Evolutionary conservation across 2,888 invertebrate species (phyloP).

Genomic region (Mythimna impura): DNA sequence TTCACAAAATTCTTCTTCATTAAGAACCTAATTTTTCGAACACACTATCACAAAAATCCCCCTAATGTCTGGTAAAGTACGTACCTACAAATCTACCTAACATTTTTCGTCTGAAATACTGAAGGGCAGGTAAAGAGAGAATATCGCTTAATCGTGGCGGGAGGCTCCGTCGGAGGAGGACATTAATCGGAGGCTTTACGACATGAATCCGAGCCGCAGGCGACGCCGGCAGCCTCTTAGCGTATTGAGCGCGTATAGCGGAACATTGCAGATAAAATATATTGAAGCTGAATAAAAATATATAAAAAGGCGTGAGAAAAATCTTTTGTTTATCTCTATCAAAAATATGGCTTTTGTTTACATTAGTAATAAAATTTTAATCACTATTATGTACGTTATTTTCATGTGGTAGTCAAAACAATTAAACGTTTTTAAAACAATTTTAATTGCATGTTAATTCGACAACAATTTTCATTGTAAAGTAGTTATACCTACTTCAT

Average conservation of each 20-base stretch:
- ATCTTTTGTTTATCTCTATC: background rate
- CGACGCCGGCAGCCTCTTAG: slow-evolving; percentile 70
- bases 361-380: slow-evolving; percentile 6
- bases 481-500: slow-evolving; percentile 19
- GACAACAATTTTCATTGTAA: slow-evolving; percentile 33
- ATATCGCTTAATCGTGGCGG: slow-evolving; percentile 86
- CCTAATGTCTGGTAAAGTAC: slow-evolving; percentile 58
- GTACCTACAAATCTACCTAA: slow-evolving; percentile 31
- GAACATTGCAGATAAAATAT: slow-evolving; percentile 67
- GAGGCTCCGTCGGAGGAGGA: slow-evolving; percentile 77
- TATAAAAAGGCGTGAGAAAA: slow-evolving; percentile 8
- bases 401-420: slow-evolving; percentile 21
- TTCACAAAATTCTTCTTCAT: slow-evolving; percentile 10
- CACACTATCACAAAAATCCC: slow-evolving; percentile 47
- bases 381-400: background rate
- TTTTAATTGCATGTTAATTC: slow-evolving; percentile 33
- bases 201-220: slow-evolving; percentile 82
- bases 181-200: slow-evolving; percentile 88
- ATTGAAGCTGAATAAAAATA: slow-evolving; percentile 38
- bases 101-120: slow-evolving; percentile 73
- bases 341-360: slow-evolving; percentile 12
- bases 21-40: slow-evolving; percentile 42
- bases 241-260: slow-evolving; percentile 70
- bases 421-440: slow-evolving; percentile 15
- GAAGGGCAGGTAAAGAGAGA: slow-evolving; percentile 75